Conservation (phyloP, 2,797 vertebrate genomes). For the Myoxocephalus aenaeus region DNA sequence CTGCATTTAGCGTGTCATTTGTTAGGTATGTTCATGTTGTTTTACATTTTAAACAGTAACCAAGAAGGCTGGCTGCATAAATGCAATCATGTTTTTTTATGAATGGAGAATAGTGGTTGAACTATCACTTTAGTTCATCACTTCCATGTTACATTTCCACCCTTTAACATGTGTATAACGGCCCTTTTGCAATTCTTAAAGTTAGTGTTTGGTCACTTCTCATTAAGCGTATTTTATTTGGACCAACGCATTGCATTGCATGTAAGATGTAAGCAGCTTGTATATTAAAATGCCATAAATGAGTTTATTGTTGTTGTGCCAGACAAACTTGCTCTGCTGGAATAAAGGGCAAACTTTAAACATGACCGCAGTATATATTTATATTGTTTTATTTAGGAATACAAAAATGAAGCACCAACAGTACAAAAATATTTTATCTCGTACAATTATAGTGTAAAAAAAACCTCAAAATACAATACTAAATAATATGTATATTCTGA, state of each 20-base stretch:
- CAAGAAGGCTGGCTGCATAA: neutral
- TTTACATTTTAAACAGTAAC: neutral
- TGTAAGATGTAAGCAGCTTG: neutral
- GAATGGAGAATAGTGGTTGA: neutral
- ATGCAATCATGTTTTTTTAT: neutral
- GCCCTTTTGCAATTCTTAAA: neutral
- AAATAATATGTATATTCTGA: neutral
- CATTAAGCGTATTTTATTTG: neutral
- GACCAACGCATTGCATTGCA: neutral
- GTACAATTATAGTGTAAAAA: neutral
- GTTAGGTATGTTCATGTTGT: neutral
- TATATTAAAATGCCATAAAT: neutral
- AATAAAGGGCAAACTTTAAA: neutral
- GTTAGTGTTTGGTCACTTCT: too few species aligned
- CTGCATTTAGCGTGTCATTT: neutral
- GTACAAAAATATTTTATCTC: conserved; percentile 44
- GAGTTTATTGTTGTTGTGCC: neutral
- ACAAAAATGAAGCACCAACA: neutral
- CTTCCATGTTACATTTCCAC: neutral
- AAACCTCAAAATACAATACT: neutral
- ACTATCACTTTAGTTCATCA: neutral
- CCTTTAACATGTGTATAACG: neutral
- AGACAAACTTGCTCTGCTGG: neutral
- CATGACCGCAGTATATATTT: neutral
- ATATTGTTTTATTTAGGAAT: conserved; percentile 40